phyloP scores from a whole-genome alignment of 2,113 vertebrate genomes.

The Lophotis ruficrista region DNA sequence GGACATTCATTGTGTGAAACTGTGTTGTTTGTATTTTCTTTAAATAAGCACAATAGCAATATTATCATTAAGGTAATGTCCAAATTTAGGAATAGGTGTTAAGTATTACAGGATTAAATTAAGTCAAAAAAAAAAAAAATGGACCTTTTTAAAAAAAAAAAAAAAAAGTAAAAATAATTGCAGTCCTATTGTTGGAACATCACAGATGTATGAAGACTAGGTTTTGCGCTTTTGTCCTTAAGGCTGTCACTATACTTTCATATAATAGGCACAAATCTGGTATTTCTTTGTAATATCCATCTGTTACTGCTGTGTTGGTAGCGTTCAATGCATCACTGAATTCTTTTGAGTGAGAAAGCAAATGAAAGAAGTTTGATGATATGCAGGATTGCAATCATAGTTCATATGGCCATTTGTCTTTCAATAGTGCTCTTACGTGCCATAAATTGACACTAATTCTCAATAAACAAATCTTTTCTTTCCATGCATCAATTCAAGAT shows the following conservation, averaged over 20 bases:
- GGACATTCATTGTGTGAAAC: neutral
- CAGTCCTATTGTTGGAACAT: neutral
- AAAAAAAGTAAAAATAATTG: neutral
- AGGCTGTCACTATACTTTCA: neutral
- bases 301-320: neutral
- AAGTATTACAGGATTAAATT: neutral
- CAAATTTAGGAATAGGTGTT: neutral
- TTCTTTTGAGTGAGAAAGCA: neutral
- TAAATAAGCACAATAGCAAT: neutral
- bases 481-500: neutral
- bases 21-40: neutral
- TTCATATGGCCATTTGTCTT: neutral
- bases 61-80: neutral
- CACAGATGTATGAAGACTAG: neutral
- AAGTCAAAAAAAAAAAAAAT: no score
- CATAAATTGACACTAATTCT: neutral
- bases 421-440: neutral
- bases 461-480: neutral
- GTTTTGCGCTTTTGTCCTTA: neutral
- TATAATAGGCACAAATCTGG: neutral
- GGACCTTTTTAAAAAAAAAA: neutral
- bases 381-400: neutral
- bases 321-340: neutral
- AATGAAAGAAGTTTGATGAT: neutral
- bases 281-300: neutral